Conservation (phyloP, 2,888 invertebrate species). For the Spatulosminthurus flaviceps region DNA sequence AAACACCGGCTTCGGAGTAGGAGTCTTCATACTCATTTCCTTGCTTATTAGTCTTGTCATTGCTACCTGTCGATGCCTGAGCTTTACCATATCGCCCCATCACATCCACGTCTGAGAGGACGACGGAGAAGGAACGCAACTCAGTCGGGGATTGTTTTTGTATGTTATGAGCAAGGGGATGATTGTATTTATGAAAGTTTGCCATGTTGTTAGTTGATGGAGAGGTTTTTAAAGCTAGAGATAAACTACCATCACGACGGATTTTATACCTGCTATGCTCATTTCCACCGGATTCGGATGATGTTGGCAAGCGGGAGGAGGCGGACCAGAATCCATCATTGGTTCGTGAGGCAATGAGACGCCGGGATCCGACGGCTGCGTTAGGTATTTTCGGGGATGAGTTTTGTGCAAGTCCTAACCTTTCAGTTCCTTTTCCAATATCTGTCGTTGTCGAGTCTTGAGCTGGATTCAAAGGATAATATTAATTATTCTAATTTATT, state of each 20-base stretch:
- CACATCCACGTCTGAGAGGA: constrained; percentile 63
- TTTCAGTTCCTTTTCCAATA: background rate
- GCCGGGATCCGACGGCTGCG: constrained; percentile 32
- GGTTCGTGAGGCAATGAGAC: constrained; percentile 54
- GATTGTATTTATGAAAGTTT: background rate
- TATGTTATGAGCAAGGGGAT: background rate
- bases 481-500: background rate
- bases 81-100: constrained; percentile 56
- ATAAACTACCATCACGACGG: constrained; percentile 63
- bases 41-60: constrained; percentile 29
- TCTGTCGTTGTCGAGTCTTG: background rate
- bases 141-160: constrained; percentile 55
- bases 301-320: constrained; percentile 60
- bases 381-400: background rate
- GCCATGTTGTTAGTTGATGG: background rate
- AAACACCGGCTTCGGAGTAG: constrained; percentile 60
- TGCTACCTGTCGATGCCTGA: too few relatives aligned
- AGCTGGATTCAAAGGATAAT: background rate
- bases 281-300: constrained; percentile 59
- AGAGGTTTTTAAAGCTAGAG: constrained; percentile 51
- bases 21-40: constrained; percentile 50
- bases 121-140: constrained; percentile 62
- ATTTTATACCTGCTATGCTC: constrained; percentile 64
- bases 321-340: constrained; percentile 60
- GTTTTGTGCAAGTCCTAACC: background rate